Evolutionary conservation across 2,797 vertebrate species (phyloP), one percentile per base, ranked within the genome.

Genomic region (Sebastes vulpes): DNA sequence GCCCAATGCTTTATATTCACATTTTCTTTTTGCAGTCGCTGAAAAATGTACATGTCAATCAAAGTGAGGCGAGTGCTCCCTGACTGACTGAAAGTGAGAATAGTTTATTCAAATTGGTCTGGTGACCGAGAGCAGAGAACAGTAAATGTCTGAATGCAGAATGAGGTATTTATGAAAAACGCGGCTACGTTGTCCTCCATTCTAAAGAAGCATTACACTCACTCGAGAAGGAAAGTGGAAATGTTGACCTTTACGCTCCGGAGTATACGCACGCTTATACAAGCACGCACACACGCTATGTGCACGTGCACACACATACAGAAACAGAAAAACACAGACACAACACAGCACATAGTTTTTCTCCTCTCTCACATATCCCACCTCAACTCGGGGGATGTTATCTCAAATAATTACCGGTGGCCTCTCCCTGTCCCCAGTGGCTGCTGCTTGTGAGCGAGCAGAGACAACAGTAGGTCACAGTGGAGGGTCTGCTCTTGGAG

Each of bases 381-480:
- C 90, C 88, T 96, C 95, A 96, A 95, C 96, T 96, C 93, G 89
- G 96, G 97, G 96, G 96, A 82, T 97, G 97, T 98, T 98, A 98
- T 97, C 97, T 97, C 97, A 98, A 97, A 98, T 98, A 98, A 99
- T 98, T 98, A 98, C 97, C 97, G 96, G 95, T 95, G 90, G 97
- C 98, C 97, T 97, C 97, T 96, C 96, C 96, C 96, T 94, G 95
- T 98, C 98, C 97, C 98, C 85, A 79, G 97, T 96, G 97, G 96
- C 96, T 95, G 87, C 59, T 85, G 83, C 96, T 90, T 88, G 92
- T 81, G 91, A 93, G 89, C 35, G 68, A 87, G 88, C 68, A 64
- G 80, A 93, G 89, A 90, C 90, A 91, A 92, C 92, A 91, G 90
- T 90, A 90, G 95, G 94, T 95, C 92, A 94, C 88, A 89, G 87